Evolutionary conservation across 2,888 invertebrate genomes (phyloP).

Genomic region (Eueremaeus valkanovi): DNA sequence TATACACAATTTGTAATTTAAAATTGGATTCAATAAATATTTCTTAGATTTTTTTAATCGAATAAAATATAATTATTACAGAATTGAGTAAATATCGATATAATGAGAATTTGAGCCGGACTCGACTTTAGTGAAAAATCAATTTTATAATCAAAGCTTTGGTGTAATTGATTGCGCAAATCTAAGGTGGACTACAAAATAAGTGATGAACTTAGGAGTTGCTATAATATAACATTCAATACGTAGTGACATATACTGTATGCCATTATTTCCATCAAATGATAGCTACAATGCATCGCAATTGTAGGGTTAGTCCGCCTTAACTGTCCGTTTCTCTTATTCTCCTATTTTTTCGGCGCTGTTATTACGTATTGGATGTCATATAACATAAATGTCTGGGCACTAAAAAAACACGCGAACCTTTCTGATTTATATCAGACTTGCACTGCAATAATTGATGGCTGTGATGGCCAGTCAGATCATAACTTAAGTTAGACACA

Average conservation of each 20-base stretch:
- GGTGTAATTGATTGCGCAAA: conserved; percentile 1
- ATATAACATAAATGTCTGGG: conserved; percentile 33
- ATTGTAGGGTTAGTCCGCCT: conserved; percentile 33
- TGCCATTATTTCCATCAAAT: conserved; percentile 30
- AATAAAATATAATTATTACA: too few species aligned
- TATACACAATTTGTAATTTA: too few species aligned
- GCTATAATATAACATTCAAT: conserved; percentile 24
- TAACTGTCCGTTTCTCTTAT: conserved; percentile 26
- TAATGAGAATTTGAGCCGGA: too few species aligned
- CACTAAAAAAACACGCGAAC: conserved; percentile 34
- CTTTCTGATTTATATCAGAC: conserved; percentile 35
- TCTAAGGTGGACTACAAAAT: conserved; percentile 14
- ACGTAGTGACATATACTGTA: conserved; percentile 25
- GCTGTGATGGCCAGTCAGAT: conserved; percentile 26
- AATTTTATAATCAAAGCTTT: conserved; percentile 15
- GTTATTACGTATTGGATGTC: conserved; percentile 36
- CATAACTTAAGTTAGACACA: conserved; percentile 16
- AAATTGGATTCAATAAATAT: too few species aligned
- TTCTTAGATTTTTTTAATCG: too few species aligned
- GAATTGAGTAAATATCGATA: too few species aligned
- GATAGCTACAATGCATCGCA: conserved; percentile 27
- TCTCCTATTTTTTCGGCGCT: background rate
- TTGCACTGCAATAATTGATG: conserved; percentile 29
- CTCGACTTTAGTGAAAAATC: background rate
- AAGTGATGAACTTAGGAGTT: conserved; percentile 33